These are phyloP conservation scores for Tupiocoris notatus DNA, from an alignment of 2,888 invertebrate genomes.

Conservation along the genomic window DNA sequence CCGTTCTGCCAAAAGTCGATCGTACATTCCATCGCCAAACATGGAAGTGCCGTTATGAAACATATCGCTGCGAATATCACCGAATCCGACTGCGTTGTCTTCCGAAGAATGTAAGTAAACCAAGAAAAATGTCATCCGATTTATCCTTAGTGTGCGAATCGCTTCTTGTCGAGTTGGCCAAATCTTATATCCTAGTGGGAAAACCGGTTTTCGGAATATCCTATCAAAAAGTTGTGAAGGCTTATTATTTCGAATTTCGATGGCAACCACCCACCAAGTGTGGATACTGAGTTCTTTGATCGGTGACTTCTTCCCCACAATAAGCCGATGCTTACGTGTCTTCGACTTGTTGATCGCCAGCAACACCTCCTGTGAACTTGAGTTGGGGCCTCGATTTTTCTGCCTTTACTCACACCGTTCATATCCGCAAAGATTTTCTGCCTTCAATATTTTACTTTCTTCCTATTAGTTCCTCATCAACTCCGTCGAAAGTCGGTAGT, in stretches of 20 bases:
- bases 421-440: too few relatives aligned
- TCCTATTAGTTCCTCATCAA: too few relatives aligned
- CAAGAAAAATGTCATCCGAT: not conserved
- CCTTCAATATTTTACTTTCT: too few relatives aligned
- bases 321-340: not conserved
- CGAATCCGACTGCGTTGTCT: not conserved
- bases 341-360: not conserved
- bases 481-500: too few relatives aligned
- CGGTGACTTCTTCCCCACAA: not conserved
- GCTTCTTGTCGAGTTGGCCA: not conserved
- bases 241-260: not conserved
- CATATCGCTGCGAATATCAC: not conserved
- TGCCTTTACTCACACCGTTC: too few relatives aligned
- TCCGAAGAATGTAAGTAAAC: not conserved
- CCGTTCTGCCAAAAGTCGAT: too few relatives aligned
- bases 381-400: too few relatives aligned
- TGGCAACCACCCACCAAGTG: not conserved
- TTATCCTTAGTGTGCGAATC: not conserved
- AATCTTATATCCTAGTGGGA: not conserved
- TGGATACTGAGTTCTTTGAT: not conserved
- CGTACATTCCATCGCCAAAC: not conserved
- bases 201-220: conserved; percentile 3
- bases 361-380: too few relatives aligned
- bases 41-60: not conserved
- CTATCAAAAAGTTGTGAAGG: not conserved